Base-by-base conservation (phyloP, 2,113 vertebrate genomes). In the Malaclemys terrapin region DNA sequence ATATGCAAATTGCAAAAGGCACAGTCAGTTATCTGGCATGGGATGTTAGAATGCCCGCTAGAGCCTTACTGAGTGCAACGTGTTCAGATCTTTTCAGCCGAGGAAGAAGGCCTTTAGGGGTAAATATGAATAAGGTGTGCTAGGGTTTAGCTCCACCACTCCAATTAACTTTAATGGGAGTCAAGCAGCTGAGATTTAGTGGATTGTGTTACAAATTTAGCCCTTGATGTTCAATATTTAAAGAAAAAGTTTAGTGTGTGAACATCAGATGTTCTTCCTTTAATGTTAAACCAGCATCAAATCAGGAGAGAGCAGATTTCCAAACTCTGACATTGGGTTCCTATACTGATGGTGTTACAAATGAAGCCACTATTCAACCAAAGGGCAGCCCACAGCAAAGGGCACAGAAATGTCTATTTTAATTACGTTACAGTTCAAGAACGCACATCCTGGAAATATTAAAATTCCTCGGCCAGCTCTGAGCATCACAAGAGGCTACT, bases 181-280 rank as follows among this genome's bases (percentile, higher is more conserved):
- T n/a, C 16, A 59, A 7, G 53, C 10, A 94, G 81, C 22, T 82
- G 62, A 92, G 88, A 42, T 56, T 91, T 94, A 84, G 90, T 79
- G 20, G 90, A 88, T 50, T 5, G 0, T 35, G 90, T 96, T 92
- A 95, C 95, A 97, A 97, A 97, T 95, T 84, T 94, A 97, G 87
- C 19, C 45, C 90, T 84, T 88, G 25, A 78, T 93, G 79, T 96
- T 97, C 96, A 97, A 97, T 96, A 97, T 95, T 92, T 96, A 85
- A 96, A 95, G 85, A 96, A 96, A 96, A 91, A 54, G 10, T 89
- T 95, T 92, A 81, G 89, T 75, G 10, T 54, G 81, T 92, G 81
- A 95, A 65, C 50, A 87, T 57, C 50, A 53, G 24, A 79, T 62
- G 47, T 8, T 93, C 5, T 0, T 1, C 45, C 62, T 89, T 91